A percentile compares a stretch with the other conserved stretches of the same genome.
These are phyloP conservation scores for Charanyca ferruginea DNA, from an alignment of 2,888 invertebrate genomes.

Conservation along the genomic window DNA sequence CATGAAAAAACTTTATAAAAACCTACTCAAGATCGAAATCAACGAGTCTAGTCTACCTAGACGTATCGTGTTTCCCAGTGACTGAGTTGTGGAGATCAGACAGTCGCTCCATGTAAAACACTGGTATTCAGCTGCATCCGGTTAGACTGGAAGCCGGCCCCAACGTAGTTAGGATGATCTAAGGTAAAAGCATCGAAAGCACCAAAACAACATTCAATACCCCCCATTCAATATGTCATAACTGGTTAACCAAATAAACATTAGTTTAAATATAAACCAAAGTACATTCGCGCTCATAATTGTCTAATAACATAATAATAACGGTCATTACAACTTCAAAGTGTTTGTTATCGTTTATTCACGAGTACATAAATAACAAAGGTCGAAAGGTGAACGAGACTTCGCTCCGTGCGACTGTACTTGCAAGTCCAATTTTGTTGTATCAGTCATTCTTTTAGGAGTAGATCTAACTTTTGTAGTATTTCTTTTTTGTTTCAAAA, in stretches of 20 bases:
- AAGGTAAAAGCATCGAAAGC: not conserved
- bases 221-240: not conserved
- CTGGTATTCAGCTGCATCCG: too few relatives aligned
- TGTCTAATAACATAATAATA: constrained; percentile 63
- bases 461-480: too few relatives aligned
- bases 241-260: constrained; percentile 37
- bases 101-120: too few relatives aligned
- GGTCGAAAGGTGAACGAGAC: constrained; percentile 63
- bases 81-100: too few relatives aligned
- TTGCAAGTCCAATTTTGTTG: constrained; percentile 27
- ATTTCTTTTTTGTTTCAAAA: too few relatives aligned
- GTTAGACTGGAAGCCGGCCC: too few relatives aligned
- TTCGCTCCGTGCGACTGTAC: constrained; percentile 46
- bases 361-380: constrained; percentile 66
- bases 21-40: too few relatives aligned
- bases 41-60: too few relatives aligned
- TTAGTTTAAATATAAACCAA: constrained; percentile 29
- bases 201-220: constrained; percentile 34
- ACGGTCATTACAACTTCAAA: constrained; percentile 68
- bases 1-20: too few relatives aligned
- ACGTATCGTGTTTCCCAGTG: too few relatives aligned
- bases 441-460: not conserved
- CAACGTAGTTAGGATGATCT: too few relatives aligned
- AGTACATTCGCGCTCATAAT: constrained; percentile 53
- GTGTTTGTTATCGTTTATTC: constrained; percentile 64